These are phyloP conservation scores for Calephelis nemesis DNA, from an alignment of 1,140 invertebrate species.

Conservation along the genomic window DNA sequence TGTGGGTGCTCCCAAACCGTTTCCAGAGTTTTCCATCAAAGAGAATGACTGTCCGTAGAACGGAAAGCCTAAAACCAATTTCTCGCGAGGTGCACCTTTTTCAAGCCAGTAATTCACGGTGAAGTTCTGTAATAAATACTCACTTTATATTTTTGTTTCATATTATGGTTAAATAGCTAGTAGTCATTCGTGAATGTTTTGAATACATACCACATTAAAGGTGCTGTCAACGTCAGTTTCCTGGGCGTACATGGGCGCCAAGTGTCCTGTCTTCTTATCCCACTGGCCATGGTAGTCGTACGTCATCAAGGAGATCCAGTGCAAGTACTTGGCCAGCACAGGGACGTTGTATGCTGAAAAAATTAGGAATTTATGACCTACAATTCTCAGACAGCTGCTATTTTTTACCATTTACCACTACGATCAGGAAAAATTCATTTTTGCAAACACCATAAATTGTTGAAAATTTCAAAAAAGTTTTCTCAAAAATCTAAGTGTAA, in stretches of 20 bases:
- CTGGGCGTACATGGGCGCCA: constrained; percentile 89
- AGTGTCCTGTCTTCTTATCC: constrained; percentile 94
- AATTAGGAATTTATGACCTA: constrained; percentile 1
- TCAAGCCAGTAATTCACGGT: constrained; percentile 90
- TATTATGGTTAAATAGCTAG: too few relatives aligned
- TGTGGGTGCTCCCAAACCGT: constrained; percentile 84
- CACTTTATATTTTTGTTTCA: background rate
- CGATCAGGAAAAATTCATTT: too few relatives aligned
- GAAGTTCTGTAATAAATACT: constrained; percentile 81
- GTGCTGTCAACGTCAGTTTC: constrained; percentile 86
- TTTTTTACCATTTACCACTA: too few relatives aligned
- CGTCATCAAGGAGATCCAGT: constrained; percentile 94
- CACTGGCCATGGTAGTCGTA: constrained; percentile 95
- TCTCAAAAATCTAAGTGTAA: too few relatives aligned
- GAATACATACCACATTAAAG: constrained; percentile 84
- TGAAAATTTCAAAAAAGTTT: too few relatives aligned
- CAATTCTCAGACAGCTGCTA: too few relatives aligned
- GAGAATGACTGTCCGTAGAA: constrained; percentile 92
- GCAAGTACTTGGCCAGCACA: constrained; percentile 84
- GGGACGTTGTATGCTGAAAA: constrained; percentile 86
- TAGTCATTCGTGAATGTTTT: too few relatives aligned
- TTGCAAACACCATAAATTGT: too few relatives aligned
- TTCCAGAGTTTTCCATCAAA: constrained; percentile 82
- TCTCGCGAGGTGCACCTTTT: constrained; percentile 86
- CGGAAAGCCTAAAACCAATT: constrained; percentile 90